Conservation (phyloP, 1,140 invertebrate genomes). For the Aplysia californica region DNA sequence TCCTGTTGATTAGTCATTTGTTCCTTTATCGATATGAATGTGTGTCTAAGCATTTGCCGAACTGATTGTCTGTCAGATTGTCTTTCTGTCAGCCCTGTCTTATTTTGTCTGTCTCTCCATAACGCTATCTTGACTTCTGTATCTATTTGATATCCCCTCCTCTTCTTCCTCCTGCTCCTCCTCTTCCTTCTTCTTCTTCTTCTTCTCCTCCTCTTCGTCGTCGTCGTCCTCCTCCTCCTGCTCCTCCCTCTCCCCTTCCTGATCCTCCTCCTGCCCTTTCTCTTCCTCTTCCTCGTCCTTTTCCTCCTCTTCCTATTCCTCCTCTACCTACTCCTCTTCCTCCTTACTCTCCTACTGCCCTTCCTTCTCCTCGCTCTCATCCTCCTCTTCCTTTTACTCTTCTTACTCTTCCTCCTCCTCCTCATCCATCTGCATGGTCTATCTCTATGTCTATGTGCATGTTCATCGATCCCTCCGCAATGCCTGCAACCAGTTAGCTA, state of each 20-base stretch:
- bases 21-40: neutral
- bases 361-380: neutral
- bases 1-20: neutral
- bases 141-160: neutral
- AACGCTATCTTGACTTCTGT: neutral
- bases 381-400: neutral
- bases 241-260: neutral
- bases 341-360: neutral
- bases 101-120: neutral
- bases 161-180: neutral
- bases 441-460: neutral
- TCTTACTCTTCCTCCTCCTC: neutral
- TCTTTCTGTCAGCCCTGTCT: neutral
- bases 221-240: neutral
- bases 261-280: neutral
- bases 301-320: neutral
- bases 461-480: neutral
- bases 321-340: neutral
- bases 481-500: neutral
- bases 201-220: no score
- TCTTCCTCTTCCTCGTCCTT: slow-evolving; percentile 10
- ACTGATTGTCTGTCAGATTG: neutral
- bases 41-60: neutral
- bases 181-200: neutral
- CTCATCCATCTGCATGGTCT: neutral